Conservation (phyloP, 1,140 invertebrate genomes). For the Tachypleus tridentatus region DNA sequence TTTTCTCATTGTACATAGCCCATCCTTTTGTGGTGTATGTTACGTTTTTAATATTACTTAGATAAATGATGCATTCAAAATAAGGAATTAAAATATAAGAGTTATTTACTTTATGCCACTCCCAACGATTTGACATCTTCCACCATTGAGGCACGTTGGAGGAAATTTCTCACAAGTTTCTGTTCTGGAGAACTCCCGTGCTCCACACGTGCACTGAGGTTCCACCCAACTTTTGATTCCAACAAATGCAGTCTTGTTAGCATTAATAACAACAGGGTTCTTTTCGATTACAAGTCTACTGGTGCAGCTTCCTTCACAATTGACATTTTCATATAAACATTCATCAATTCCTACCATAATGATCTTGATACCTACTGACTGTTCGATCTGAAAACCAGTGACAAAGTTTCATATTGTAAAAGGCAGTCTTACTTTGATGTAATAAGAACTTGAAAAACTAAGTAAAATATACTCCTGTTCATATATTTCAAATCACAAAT, state of each 20-base stretch:
- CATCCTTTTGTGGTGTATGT: too few species aligned
- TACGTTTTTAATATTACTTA: too few species aligned
- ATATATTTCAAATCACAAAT: too few species aligned
- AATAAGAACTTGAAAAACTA: neutral
- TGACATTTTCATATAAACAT: constrained; percentile 86
- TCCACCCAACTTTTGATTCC: constrained; percentile 70
- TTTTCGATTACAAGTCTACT: constrained; percentile 78
- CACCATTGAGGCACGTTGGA: constrained; percentile 81
- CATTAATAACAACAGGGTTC: constrained; percentile 87
- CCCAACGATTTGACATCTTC: constrained; percentile 43
- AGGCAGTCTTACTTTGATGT: too few species aligned
- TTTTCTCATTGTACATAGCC: too few species aligned
- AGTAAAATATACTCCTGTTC: too few species aligned
- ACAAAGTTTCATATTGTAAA: too few species aligned
- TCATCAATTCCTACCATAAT: constrained; percentile 97
- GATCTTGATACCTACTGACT: constrained; percentile 84
- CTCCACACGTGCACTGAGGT: constrained; percentile 64
- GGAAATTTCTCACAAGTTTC: constrained; percentile 71
- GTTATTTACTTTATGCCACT: neutral
- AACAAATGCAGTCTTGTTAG: constrained; percentile 88
- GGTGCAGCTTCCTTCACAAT: constrained; percentile 91
- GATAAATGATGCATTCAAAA: too few species aligned
- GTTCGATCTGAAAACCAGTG: constrained; percentile 55
- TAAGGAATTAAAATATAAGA: too few species aligned
- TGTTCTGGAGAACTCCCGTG: constrained; percentile 76